A percentile compares a stretch with the other conserved stretches of the same genome.
phyloP scores from a whole-genome alignment of 2,113 vertebrate species.

The Hypanus sabinus region DNA sequence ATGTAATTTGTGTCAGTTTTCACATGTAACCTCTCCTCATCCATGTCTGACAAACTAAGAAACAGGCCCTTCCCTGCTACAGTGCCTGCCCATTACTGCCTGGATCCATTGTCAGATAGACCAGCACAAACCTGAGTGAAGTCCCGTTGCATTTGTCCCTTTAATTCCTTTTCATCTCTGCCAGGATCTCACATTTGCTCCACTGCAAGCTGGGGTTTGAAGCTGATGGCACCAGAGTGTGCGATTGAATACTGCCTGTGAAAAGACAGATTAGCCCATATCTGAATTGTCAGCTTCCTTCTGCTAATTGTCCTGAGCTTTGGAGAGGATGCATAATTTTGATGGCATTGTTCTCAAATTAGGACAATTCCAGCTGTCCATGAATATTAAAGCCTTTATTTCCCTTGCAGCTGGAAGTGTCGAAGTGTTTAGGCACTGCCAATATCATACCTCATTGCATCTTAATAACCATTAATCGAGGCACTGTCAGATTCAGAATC shows the following conservation, averaged over 20 bases:
- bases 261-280: not conserved
- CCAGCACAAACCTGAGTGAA: not conserved
- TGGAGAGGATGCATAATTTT: not conserved
- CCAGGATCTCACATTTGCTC: not conserved
- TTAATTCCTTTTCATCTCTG: not conserved
- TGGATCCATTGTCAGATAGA: not conserved
- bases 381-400: constrained; percentile 31
- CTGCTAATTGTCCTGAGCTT: constrained; percentile 19
- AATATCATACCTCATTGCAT: constrained; percentile 15
- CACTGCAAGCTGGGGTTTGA: not conserved
- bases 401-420: constrained; percentile 16
- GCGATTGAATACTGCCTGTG: not conserved
- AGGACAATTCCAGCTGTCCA: constrained; percentile 9
- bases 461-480: constrained; percentile 6
- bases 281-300: not conserved
- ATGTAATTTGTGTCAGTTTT: not conserved
- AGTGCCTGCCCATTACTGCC: not conserved
- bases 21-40: not conserved
- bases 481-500: not conserved
- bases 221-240: too few species aligned
- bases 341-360: constrained; percentile 11
- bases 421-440: not conserved
- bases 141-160: not conserved
- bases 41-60: not conserved
- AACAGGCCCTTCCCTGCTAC: not conserved